Evolutionary conservation across 2,113 vertebrate species (phyloP).

Genomic region (Petroica traversi): DNA sequence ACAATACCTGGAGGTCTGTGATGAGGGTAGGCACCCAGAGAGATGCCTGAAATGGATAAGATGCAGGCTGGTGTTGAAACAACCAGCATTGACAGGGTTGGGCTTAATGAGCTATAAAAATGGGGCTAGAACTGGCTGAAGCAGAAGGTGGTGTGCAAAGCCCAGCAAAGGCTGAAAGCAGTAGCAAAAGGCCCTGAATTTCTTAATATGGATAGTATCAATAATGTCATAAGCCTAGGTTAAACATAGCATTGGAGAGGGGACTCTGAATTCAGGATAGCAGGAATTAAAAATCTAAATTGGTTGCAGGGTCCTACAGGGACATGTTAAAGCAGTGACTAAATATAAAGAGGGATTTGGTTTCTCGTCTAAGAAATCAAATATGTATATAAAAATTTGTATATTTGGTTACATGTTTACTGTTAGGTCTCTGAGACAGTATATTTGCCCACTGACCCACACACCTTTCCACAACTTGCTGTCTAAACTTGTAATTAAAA

Average conservation of each 20-base stretch:
- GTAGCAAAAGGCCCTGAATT: neutral
- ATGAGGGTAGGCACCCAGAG: neutral
- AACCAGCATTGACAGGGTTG: neutral
- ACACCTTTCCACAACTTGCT: neutral
- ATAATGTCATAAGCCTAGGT: neutral
- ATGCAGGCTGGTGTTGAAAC: slow-evolving; percentile 28
- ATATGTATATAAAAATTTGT: too few species aligned
- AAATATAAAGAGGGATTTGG: neutral
- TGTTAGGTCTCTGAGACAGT: neutral
- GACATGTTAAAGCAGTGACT: neutral
- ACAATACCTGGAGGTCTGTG: neutral
- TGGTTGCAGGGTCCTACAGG: neutral
- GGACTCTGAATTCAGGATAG: neutral
- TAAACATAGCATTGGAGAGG: neutral
- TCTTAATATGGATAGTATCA: neutral
- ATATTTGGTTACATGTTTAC: too few species aligned
- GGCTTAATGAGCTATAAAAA: neutral
- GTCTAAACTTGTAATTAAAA: neutral
- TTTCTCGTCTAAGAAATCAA: neutral
- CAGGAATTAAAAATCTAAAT: neutral
- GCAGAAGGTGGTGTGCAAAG: neutral
- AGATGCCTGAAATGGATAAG: slow-evolving; percentile 40
- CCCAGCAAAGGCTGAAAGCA: neutral
- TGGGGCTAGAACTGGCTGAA: neutral
- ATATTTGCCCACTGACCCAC: neutral